Percentiles rank a stretch among this genome's conserved stretches.
Conservation (phyloP, 2,888 invertebrate genomes). For the Stenchaetothrips biformis region DNA sequence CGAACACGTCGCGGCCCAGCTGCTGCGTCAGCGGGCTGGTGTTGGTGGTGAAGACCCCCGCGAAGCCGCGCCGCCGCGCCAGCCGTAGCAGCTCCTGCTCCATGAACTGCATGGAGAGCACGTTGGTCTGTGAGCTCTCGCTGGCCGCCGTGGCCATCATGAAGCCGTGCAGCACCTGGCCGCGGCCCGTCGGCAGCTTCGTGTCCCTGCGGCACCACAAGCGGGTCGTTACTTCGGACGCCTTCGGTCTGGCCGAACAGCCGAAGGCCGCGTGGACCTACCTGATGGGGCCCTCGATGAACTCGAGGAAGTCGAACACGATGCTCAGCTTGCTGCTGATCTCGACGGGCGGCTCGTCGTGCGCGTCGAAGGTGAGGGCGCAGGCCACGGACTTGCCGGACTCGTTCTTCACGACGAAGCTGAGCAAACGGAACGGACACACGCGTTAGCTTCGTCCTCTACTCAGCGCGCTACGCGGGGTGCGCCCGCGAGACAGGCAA, state of each 20-base stretch:
- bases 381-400: conserved; percentile 61
- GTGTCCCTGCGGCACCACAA: conserved; percentile 38
- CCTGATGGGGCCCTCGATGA: conserved; percentile 67
- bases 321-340: conserved; percentile 63
- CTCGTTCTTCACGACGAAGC: conserved; percentile 61
- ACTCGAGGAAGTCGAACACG: conserved; percentile 74
- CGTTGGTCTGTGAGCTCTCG: conserved; percentile 67
- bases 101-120: conserved; percentile 70
- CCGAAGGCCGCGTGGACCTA: conserved; percentile 42
- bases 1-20: conserved; percentile 72
- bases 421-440: conserved; percentile 42
- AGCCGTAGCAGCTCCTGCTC: conserved; percentile 67
- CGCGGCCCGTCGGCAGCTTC: conserved; percentile 58
- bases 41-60: conserved; percentile 79
- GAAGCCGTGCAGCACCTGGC: conserved; percentile 73
- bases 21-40: conserved; percentile 88
- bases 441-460: not conserved
- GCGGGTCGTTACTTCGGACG: not conserved
- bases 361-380: conserved; percentile 74
- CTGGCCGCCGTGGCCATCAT: conserved; percentile 78
- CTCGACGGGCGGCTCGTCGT: conserved; percentile 71
- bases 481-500: not conserved
- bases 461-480: not conserved
- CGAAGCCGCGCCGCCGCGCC: conserved; percentile 60
- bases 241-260: not conserved